Percentiles rank a stretch among this genome's conserved stretches.
Conservation (phyloP, 2,888 invertebrate genomes). For the Allolobophora icterica region DNA sequence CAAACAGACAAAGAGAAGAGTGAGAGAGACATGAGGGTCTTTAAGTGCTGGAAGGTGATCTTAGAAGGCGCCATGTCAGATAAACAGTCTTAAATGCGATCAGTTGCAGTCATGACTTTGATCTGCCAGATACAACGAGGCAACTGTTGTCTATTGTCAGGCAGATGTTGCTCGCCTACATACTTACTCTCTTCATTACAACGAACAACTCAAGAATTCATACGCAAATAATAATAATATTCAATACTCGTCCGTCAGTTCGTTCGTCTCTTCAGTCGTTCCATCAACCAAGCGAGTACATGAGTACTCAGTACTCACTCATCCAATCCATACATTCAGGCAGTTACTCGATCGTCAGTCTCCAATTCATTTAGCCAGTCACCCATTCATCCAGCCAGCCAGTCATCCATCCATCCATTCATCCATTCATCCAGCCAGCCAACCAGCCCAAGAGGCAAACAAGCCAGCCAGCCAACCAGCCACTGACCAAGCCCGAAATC, state of each 20-base stretch:
- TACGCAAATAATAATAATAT: not conserved
- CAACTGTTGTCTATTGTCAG: not conserved
- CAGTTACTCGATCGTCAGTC: too few species aligned
- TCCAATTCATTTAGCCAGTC: too few species aligned
- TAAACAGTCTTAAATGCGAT: too few species aligned
- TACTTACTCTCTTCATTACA: not conserved
- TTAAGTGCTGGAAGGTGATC: too few species aligned
- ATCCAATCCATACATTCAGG: too few species aligned
- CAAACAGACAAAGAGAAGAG: not conserved
- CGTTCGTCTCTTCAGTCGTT: too few species aligned
- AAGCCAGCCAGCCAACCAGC: not conserved
- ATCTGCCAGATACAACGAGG: not conserved
- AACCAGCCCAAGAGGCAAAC: not conserved
- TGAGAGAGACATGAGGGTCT: not conserved
- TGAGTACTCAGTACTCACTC: too few species aligned
- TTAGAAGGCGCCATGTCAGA: too few species aligned
- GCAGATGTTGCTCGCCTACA: not conserved
- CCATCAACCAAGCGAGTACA: too few species aligned
- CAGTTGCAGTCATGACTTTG: too few species aligned
- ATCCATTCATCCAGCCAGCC: not conserved
- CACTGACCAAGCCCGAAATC: too few species aligned
- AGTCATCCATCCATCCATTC: not conserved
- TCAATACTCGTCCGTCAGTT: not conserved
- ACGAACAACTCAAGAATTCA: not conserved
- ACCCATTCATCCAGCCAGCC: too few species aligned